Evolutionary conservation across 2,113 vertebrate species (phyloP), one percentile per base, ranked within the genome.

Genomic region (Gnathonemus echidnorhynchus): DNA sequence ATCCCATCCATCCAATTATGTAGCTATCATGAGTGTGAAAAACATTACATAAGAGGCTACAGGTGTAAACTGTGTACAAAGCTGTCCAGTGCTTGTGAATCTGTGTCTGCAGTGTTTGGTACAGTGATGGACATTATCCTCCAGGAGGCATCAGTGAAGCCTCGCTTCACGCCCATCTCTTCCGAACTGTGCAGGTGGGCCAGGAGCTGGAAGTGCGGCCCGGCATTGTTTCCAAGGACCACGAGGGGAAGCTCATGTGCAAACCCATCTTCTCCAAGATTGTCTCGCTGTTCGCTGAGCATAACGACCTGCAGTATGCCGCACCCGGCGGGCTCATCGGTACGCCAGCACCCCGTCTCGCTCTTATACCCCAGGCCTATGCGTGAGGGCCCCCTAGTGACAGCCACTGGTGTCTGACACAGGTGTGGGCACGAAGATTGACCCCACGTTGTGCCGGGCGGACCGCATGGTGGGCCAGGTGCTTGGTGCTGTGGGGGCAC

Each of bases 231-330:
- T 99, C 98, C 91, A 99, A 99, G 94, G 98, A 99, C 95, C 97
- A 98, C 42, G 98, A 99, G 93, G 98, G 98, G 90, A 99, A 99
- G 92, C 97, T 99, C 84, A 99, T 99, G 98, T 99, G 98, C 95
- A 99, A 99, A 92, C 98, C 98, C 89, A 99, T 99, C 91, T 99
- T 99, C 94, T 99, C 98, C 92, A 99, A 99, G 97, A 99, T 99
- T 52, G 98, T 99, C 17, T 99, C 98, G 13, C 96, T 99, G 91
- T 99, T 99, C 88, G 98, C 98, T 0, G 98, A 99, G 89, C 97
- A 99, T 95, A 99, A 99, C 24, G 98, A 99, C 94, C 96, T 99
- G 91, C 98, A 99, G 80, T 99, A 98, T 89, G 98, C 98, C 89
- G 98, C 97, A 31, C 98, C 98, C 0, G 98, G 98, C 89, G 98